phyloP scores from a whole-genome alignment of 2,888 invertebrate genomes.

The Scaptomyza polygonia region DNA sequence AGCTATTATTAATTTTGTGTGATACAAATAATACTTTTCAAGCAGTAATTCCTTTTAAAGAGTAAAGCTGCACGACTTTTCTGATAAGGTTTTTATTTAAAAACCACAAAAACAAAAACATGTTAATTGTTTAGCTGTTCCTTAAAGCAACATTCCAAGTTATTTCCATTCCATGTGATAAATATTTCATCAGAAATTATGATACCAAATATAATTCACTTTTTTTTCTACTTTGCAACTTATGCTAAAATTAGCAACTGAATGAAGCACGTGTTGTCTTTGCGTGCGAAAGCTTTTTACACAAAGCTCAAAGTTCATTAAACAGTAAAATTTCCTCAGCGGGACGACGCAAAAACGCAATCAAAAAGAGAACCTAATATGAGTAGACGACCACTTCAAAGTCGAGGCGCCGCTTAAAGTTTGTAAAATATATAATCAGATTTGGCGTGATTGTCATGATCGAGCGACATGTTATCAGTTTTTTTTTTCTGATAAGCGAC shows the following conservation, averaged over 20 bases:
- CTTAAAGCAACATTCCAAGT: background rate
- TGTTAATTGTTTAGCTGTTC: constrained; percentile 12
- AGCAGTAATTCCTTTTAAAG: background rate
- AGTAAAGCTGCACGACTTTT: constrained; percentile 3
- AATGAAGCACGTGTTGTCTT: background rate
- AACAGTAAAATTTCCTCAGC: background rate
- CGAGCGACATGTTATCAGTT: constrained; percentile 46
- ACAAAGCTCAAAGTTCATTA: background rate
- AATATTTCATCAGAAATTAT: constrained; percentile 28
- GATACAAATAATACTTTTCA: constrained; percentile 20
- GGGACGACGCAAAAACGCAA: constrained; percentile 24
- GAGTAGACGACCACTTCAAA: constrained; percentile 1
- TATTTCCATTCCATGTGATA: background rate
- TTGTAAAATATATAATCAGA: constrained; percentile 24
- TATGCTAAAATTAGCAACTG: background rate
- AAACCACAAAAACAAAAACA: background rate
- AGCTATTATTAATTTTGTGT: constrained; percentile 14
- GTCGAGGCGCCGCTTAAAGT: constrained; percentile 13
- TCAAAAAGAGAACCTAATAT: constrained; percentile 32
- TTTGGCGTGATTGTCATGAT: constrained; percentile 66
- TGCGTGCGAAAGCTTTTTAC: background rate
- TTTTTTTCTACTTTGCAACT: background rate
- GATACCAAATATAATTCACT: background rate
- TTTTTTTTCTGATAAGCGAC: constrained; percentile 26
- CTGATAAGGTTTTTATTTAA: constrained; percentile 4